Base-by-base conservation (phyloP, 2,797 vertebrate genomes). In the Hoplostethus atlanticus region DNA sequence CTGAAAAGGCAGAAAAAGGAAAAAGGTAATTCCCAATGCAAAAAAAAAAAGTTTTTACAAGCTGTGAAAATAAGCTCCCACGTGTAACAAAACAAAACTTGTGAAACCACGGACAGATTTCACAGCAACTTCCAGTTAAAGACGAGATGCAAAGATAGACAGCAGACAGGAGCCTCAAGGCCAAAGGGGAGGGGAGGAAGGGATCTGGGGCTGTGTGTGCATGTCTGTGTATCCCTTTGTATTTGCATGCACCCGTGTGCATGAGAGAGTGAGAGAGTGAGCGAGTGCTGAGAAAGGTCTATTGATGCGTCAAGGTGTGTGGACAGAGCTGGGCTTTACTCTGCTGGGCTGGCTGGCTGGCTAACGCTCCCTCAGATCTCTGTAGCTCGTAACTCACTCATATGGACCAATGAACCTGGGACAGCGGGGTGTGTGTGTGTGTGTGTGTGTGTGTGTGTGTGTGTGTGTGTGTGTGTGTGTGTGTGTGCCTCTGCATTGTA, bases 371-470 rank as follows among this genome's bases (percentile, higher is more conserved):
- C 58, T 50, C 2, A 50, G 6, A 42, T 76, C 16, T 72, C 70
- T 65, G 46, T 48, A 60, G 48, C 75, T 80, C 3, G 73, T 81
- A 64, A 51, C 57, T 61, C 44, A 17, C 48, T 61, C 44, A 47
- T 21, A 28, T 64, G 9, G 21, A 50, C 50, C 51, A 21, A 21
- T 21, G 21, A 21, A 21, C 21, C 21, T 21, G 21, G 21, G 21
- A 21, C 21, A 21, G 21, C 21, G 21, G 21, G 21, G 21, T 21
- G 21, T 21, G 21, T 21, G 21, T 21, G 4, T 21, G 21, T 21
- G 9, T 42, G 9, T 30, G 9, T 66, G 21, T 21, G 21, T 21
- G 21, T 21, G 21, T 21, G 21, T 21, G 21, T 21, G 21, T 21
- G 21, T 21, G 21, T 21, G 21, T 21, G 21, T 21, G 21, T 21